Evolutionary conservation across 1,140 invertebrate genomes (phyloP).

Genomic region (Drosophila tani): DNA sequence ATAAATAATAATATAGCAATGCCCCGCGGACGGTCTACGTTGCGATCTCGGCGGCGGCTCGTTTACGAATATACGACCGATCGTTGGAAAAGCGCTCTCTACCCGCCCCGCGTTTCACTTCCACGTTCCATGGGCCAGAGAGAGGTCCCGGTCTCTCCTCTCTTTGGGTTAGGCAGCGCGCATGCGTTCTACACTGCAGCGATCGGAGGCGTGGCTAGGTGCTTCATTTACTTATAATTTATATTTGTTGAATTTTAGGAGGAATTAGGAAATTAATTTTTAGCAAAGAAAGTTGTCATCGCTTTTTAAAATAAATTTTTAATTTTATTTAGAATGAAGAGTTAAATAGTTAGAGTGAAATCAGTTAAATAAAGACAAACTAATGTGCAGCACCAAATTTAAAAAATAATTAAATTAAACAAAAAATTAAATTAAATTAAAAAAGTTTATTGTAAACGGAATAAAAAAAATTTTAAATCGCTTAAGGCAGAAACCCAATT

Average conservation of each 20-base stretch:
- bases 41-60: constrained; percentile 5
- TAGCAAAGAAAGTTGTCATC: too few species aligned
- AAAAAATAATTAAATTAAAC: too few species aligned
- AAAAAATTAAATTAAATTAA: too few species aligned
- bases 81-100: constrained; percentile 1
- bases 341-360: too few species aligned
- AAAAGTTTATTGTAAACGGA: too few species aligned
- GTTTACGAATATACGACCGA: not conserved
- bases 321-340: too few species aligned
- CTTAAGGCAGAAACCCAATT: too few species aligned
- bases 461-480: too few species aligned
- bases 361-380: too few species aligned
- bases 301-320: too few species aligned
- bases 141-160: not conserved
- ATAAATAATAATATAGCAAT: constrained; percentile 4
- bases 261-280: too few species aligned
- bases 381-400: too few species aligned
- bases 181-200: constrained; percentile 7
- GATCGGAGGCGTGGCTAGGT: not conserved
- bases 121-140: not conserved
- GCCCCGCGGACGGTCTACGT: constrained; percentile 4
- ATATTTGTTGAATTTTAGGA: not conserved
- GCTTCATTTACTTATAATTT: not conserved
- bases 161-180: not conserved
- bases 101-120: not conserved